phyloP scores from a whole-genome alignment of 2,797 vertebrate genomes.

The Lepilemur ruficaudatus region DNA sequence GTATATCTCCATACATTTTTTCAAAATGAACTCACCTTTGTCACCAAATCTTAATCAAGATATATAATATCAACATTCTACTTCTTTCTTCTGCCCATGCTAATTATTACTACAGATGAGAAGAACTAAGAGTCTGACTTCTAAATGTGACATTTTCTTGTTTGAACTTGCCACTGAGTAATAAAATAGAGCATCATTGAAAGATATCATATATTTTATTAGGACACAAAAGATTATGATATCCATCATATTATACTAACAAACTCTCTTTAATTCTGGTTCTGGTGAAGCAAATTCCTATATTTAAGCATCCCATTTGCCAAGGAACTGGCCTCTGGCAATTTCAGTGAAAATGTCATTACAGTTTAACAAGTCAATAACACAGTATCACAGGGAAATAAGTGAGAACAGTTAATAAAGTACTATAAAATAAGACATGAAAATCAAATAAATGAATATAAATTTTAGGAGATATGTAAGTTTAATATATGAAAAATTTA shows the following conservation, averaged over 20 bases:
- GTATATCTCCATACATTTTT: not conserved
- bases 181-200: not conserved
- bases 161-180: not conserved
- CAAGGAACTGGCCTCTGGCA: not conserved
- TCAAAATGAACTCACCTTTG: not conserved
- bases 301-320: not conserved
- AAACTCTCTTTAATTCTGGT: not conserved
- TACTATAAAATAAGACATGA: not conserved
- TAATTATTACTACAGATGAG: not conserved
- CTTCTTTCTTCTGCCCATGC: not conserved
- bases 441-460: not conserved
- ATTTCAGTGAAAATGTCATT: not conserved
- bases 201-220: not conserved
- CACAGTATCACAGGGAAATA: not conserved
- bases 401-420: not conserved
- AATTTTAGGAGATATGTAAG: not conserved
- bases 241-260: not conserved
- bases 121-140: not conserved
- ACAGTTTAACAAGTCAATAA: not conserved
- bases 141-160: not conserved
- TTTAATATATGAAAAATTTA: not conserved
- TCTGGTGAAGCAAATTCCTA: not conserved
- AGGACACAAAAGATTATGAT: not conserved
- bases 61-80: not conserved
- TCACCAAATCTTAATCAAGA: not conserved